Evolutionary conservation across 2,797 vertebrate genomes (phyloP), one percentile per base, ranked within the genome.

Genomic region (Parotocinclus haroldoi): DNA sequence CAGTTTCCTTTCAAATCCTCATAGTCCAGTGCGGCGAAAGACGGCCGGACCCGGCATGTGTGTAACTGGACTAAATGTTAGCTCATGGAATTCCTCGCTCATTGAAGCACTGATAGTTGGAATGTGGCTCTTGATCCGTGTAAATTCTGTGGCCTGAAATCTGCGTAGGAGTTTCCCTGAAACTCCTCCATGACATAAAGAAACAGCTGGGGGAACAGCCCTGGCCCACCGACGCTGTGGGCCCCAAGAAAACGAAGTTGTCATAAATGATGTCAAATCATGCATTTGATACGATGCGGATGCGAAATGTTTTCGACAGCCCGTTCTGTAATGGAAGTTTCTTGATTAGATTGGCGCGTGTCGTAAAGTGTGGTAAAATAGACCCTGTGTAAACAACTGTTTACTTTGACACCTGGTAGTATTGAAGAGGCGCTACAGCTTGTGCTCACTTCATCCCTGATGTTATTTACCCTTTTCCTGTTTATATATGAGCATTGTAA

Each of bases 11-110:
- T 50, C n/a, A 50, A 16, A 50, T 14, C 8, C 14, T 50, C 14
- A 50, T 7, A 54, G 68, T 70, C 58, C 38, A 40, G 42, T 27
- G 40, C 18, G 36, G 38, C 37, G 14, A 17, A 66, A 27, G 27
- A 27, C 27, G 27, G 27, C 5, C 49, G 60, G 54, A 58, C 37
- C 53, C 14, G 53, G 42, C n/a, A 27, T 27, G 48, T 48, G 18
- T 49, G 19, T 56, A 72, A 79, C 78, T 79, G 70, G 71, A 48
- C 36, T 36, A 65, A 40, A 66, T 59, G 75, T 83, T 78, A 79
- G 79, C 67, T 83, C 76, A 81, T 82, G 75, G 73, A 79, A 75
- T 77, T 69, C 75, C 63, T 68, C 16, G 19, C 62, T 77, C 68
- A 16, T 38, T 36, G 38, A 14, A 61, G 58, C 71, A 57, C 39